Base-by-base conservation (phyloP, 2,888 invertebrate species). In the Aleiodes leptofemur region DNA sequence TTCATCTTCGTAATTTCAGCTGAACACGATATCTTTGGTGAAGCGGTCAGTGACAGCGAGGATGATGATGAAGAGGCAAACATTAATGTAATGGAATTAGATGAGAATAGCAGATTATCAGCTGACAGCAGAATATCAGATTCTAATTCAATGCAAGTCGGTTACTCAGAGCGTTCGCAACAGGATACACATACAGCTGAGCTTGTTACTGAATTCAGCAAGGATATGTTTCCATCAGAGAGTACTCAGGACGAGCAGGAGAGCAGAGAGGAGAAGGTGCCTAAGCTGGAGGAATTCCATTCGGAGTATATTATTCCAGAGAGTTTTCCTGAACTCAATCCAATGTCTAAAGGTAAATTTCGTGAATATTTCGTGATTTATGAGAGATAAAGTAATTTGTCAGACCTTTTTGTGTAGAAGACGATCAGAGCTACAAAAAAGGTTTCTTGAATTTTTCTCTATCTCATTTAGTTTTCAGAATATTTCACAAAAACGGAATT, bases 1-100 rank as follows among this genome's bases (percentile, higher is more conserved):
- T 11, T 43, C 7, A 43, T 38, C 13, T 23, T 55, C 8, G 31
- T 31, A 64, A 64, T 90, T 85, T 90, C 90, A 86, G 94, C 93
- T 68, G 95, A 95, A 83, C 94, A 95, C 83, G 97, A 97, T 82
- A 96, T 97, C 85, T 98, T 98, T 90, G 98, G 98, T 43, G 97
- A 96, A 80, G 94, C 96, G 43, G 95, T 98, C 0, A 97, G 97
- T 85, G 97, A 97, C 82, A 97, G 97, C 51, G 96, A 96, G 78
- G 95, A 95, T 73, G 97, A 97, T 81, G 95, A 95, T 77, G 93
- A 93, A 80, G 94, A 94, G 75, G 91, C 92, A 14, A 93, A 90
- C 84, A 92, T 93, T 29, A 95, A 95, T 89, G 93, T 94, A 3
- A 90, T 94, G 86, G 96, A 96, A 85, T 91, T 96, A 80, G 96